Base-by-base conservation (phyloP, 2,888 invertebrate genomes). In the Athrips mouffetella region DNA sequence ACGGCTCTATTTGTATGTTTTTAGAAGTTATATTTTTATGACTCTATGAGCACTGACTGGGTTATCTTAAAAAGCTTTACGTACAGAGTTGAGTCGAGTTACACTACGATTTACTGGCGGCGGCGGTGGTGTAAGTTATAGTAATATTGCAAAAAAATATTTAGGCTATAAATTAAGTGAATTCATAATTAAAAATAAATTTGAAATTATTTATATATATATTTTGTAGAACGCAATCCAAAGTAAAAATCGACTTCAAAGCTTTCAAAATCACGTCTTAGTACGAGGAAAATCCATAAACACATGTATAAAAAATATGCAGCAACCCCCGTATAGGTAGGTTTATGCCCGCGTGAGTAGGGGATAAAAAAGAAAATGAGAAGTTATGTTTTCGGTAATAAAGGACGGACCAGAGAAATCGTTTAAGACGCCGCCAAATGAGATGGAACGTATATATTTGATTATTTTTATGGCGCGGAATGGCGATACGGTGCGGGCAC, bases 301-400 rank as follows among this genome's bases (percentile, higher is more conserved):
- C 79, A 78, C 74, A 80, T 74, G 83, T 81, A 85, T 35, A 45
- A 35, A 79, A 80, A 78, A 81, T 82, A 85, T 81, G 80, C 85
- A 81, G 77, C 73, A 75, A 78, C 86, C 86, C 85, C 76, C 65
- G 67, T 62, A 67, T 72, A 68, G 66, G 76, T 74, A 77, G 66
- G 74, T n/a, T n/a, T n/a, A n/a, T n/a, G n/a, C 67, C 74, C 68
- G 79, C 73, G 70, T 72, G 78, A 80, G 80, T 76, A 76, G 86
- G 86, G 88, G 86, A 86, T 85, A 87, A 87, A 88, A 88, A 86
- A 86, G 83, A 82, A 86, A 88, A 88, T 88, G 86, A 88, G 88
- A 78, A 88, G 88, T 88, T 88, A 88, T 88, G 86, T 86, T 87
- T 85, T 87, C 76, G 80, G 87, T 86, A 88, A 87, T 86, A 88